These are phyloP conservation scores for Carassius auratus DNA, from an alignment of 2,113 vertebrate species.

Conservation along the genomic window DNA sequence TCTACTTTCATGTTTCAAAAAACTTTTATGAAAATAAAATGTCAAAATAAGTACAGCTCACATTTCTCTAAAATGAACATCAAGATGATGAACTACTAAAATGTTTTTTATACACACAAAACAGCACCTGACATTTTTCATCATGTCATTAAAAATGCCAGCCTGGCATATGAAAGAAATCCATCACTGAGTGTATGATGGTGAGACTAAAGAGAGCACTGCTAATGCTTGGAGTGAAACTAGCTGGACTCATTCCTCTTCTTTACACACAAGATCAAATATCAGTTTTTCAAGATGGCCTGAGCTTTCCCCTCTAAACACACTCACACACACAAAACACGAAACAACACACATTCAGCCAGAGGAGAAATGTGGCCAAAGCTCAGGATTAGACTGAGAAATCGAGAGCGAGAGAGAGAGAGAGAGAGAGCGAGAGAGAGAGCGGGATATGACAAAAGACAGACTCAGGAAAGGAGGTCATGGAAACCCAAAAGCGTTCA, in stretches of 20 bases:
- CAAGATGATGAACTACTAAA: background rate
- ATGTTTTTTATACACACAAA: background rate
- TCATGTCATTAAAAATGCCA: background rate
- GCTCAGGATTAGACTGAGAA: conserved; percentile 59
- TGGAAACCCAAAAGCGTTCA: conserved; percentile 35
- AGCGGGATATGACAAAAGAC: conserved; percentile 45
- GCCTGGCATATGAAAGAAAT: background rate
- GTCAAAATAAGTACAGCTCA: background rate
- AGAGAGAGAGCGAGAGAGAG: conserved; percentile 27
- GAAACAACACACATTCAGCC: conserved; percentile 57
- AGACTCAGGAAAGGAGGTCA: conserved; percentile 42
- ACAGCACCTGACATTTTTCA: background rate
- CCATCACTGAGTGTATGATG: background rate
- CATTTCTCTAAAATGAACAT: background rate
- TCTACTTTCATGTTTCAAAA: too few relatives aligned
- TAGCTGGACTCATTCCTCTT: conserved; percentile 2
- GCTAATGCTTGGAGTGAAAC: background rate
- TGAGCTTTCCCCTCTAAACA: conserved; percentile 58
- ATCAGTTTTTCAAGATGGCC: conserved; percentile 47
- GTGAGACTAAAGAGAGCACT: background rate
- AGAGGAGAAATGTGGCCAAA: conserved; percentile 58
- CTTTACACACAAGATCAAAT: conserved; percentile 31
- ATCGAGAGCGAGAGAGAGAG: background rate
- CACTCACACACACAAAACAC: conserved; percentile 52
- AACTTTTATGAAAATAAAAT: too few relatives aligned